Conservation (phyloP, 2,888 invertebrate species). For the Cephus sareptanus region DNA sequence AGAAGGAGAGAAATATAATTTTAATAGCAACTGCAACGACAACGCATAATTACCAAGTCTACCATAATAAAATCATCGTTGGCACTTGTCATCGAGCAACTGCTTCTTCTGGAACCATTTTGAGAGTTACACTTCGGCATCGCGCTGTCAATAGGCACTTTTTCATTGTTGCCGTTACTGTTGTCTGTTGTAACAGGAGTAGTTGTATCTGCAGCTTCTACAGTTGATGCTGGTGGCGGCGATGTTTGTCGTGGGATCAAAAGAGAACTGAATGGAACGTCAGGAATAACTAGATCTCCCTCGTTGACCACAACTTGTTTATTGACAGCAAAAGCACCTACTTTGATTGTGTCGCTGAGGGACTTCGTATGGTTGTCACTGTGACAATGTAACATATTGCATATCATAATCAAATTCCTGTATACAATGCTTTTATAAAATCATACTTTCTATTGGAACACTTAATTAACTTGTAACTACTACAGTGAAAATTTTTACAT, state of each 20-base stretch:
- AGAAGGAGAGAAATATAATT: no score
- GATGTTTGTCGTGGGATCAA: conserved; percentile 63
- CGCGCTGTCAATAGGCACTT: conserved; percentile 52
- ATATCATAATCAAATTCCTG: no score
- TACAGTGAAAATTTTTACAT: neutral
- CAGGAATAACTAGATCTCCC: conserved; percentile 70
- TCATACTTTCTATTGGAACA: neutral
- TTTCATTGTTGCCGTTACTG: conserved; percentile 60
- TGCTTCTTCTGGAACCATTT: conserved; percentile 65
- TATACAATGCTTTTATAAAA: neutral
- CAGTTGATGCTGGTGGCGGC: conserved; percentile 47
- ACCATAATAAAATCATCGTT: conserved; percentile 79
- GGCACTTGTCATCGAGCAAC: conserved; percentile 68
- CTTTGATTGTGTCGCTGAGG: conserved; percentile 78
- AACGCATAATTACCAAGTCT: conserved; percentile 73
- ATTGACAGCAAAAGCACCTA: conserved; percentile 81
- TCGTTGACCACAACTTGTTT: conserved; percentile 71
- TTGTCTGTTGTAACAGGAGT: conserved; percentile 43
- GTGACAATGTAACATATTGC: conserved; percentile 11
- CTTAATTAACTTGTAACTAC: neutral
- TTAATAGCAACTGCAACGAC: conserved; percentile 25
- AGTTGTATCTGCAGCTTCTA: conserved; percentile 38
- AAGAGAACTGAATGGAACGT: conserved; percentile 76
- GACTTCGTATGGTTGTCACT: conserved; percentile 77
- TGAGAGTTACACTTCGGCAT: conserved; percentile 62